A percentile compares a stretch with the other conserved stretches of the same genome.
These are phyloP conservation scores for Argyresthia goedartella DNA, from an alignment of 2,888 invertebrate genomes.

Conservation along the genomic window DNA sequence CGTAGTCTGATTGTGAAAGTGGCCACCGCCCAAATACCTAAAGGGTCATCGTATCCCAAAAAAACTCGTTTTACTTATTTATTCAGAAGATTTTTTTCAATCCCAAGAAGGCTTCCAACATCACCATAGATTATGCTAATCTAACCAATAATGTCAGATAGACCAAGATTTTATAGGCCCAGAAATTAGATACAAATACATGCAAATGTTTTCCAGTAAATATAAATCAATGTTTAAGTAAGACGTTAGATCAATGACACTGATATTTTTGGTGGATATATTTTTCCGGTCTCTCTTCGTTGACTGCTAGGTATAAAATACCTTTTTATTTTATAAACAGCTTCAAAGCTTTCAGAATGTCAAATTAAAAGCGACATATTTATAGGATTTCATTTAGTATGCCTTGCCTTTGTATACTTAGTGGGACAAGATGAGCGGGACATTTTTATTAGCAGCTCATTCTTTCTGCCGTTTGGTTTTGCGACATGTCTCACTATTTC, in stretches of 20 bases:
- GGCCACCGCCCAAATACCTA: background rate
- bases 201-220: conserved; percentile 21
- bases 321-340: too few species aligned
- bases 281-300: background rate
- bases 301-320: too few species aligned
- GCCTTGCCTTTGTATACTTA: too few species aligned
- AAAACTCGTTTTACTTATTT: background rate
- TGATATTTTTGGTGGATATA: background rate
- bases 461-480: too few species aligned
- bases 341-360: too few species aligned
- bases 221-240: conserved; percentile 15
- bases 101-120: background rate
- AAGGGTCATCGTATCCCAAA: background rate
- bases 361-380: background rate
- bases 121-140: conserved; percentile 20
- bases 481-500: too few species aligned
- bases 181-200: conserved; percentile 18
- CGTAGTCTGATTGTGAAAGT: too few species aligned
- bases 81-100: too few species aligned
- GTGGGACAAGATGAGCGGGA: too few species aligned
- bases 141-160: conserved; percentile 8
- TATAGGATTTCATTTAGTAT: conserved; percentile 10
- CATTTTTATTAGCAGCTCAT: too few species aligned
- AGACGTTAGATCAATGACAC: background rate
- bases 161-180: conserved; percentile 3